Conservation (phyloP, 2,888 invertebrate species). For the Apodemia mormo region DNA sequence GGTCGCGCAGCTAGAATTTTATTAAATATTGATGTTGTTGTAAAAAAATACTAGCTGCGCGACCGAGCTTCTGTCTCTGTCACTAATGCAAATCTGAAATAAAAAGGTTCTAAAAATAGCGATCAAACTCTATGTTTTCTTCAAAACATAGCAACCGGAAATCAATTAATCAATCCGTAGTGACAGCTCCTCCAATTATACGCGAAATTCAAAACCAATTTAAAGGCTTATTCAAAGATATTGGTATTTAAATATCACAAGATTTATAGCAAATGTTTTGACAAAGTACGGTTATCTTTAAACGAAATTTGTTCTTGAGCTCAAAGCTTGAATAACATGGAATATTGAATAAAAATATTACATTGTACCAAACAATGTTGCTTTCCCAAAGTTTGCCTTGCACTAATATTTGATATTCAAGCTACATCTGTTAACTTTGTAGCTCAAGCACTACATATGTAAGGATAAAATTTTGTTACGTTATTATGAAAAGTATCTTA, state of each 20-base stretch:
- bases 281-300: background rate
- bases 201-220: constrained; percentile 49
- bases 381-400: background rate
- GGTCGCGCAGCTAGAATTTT: too few species aligned
- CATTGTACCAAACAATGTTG: constrained; percentile 1
- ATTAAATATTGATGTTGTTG: too few species aligned
- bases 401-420: constrained; percentile 3
- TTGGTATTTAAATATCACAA: constrained; percentile 12
- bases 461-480: too few species aligned
- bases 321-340: constrained; percentile 8
- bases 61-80: too few species aligned
- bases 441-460: background rate
- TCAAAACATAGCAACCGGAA: constrained; percentile 35
- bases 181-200: constrained; percentile 52
- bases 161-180: constrained; percentile 45
- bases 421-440: background rate
- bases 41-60: too few species aligned
- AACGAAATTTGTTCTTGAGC: background rate
- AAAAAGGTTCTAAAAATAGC: background rate
- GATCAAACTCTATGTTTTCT: background rate
- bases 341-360: constrained; percentile 10
- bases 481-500: too few species aligned
- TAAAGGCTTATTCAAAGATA: constrained; percentile 31
- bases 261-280: constrained; percentile 13
- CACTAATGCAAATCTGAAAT: too few species aligned